Evolutionary conservation across 2,888 invertebrate genomes (phyloP).

Genomic region (Acleris holmiana): DNA sequence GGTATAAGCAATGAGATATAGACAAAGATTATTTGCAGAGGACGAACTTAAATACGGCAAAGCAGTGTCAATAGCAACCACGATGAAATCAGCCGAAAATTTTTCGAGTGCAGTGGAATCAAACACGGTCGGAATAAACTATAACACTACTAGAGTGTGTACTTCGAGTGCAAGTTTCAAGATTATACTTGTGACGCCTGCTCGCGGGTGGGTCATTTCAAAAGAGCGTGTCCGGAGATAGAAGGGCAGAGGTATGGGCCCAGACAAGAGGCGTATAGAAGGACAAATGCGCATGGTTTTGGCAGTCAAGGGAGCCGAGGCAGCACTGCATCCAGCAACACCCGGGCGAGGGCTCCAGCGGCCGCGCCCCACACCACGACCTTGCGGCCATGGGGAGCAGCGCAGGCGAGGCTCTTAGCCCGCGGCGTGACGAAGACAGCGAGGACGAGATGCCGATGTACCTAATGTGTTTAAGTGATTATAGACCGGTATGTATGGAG

Average conservation of each 20-base stretch:
- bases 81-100: slow-evolving; percentile 18
- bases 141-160: neutral
- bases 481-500: too few relatives aligned
- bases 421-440: neutral
- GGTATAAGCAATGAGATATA: too few relatives aligned
- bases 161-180: too few relatives aligned
- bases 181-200: neutral
- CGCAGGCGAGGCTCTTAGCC: neutral
- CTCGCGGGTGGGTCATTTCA: neutral
- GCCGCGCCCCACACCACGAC: neutral
- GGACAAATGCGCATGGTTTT: too few relatives aligned
- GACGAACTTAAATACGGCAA: neutral
- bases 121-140: neutral
- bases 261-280: too few relatives aligned
- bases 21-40: too few relatives aligned
- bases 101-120: slow-evolving; percentile 5
- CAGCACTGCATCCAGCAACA: neutral
- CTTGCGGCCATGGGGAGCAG: neutral
- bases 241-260: neutral
- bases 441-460: too few relatives aligned
- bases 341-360: neutral
- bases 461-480: too few relatives aligned
- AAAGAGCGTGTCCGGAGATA: neutral
- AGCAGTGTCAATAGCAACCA: neutral
- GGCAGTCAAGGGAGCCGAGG: neutral